Evolutionary conservation across 2,113 vertebrate genomes (phyloP), one percentile per base, ranked within the genome.

Genomic region (Passer domesticus): DNA sequence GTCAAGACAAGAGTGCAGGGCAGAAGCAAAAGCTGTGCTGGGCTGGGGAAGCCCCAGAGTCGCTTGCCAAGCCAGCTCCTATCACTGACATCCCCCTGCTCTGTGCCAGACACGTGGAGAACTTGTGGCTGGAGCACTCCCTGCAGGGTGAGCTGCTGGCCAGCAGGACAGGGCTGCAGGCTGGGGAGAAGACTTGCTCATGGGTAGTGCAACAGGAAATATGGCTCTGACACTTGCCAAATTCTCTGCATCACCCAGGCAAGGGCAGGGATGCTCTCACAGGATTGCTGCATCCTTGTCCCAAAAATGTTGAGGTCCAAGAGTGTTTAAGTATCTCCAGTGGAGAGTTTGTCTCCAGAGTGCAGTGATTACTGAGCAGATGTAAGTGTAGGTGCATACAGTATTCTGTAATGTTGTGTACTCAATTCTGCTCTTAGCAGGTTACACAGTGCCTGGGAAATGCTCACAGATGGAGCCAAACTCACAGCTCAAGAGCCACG

Each of bases 151-250:
- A 59, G n/a, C 23, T 76, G 27, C 79, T 88, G 69, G 47, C 39
- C 3, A 4, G 31, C 3, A 7, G 41, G 21, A 17, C 11, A 13
- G 49, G 24, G 13, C 39, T 63, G 28, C 18, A 50, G 21, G 19
- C 4, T 7, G 2, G 20, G 23, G 10, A 63, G 53, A 37, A 56
- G 11, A 15, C 5, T 33, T 0, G 0, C 15, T 52, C 20, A 3
- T 0, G 31, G 59, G 10, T 30, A 33, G 35, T 33, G 16, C 52
- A 53, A 33, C 1, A 11, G n/a, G 59, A 73, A 9, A 49, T 10
- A 14, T 24, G 21, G 10, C 21, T 27, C 4, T 20, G 20, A 10
- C 21, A 12, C 22, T 30, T 53, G 20, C n/a, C 11, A 52, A n/a
- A 47, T 58, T 60, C 49, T 50, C n/a, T 62, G 5, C 3, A 20